A percentile compares a stretch with the other conserved stretches of the same genome.
Evolutionary conservation across 2,113 vertebrate species (phyloP).

Genomic region (Bos javanicus): DNA sequence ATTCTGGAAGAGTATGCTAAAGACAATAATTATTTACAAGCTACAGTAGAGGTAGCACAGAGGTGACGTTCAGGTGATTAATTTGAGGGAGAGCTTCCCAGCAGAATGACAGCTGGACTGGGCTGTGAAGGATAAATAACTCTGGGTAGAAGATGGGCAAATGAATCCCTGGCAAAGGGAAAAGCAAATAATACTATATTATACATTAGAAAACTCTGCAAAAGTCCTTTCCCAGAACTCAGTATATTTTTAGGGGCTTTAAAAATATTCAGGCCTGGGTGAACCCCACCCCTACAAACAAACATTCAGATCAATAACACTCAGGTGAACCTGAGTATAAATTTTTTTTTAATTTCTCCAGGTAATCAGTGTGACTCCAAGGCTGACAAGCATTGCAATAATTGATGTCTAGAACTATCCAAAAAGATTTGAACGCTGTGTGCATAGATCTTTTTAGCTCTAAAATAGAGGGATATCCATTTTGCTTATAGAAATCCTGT

Average conservation of each 20-base stretch:
- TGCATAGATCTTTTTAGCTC: background rate
- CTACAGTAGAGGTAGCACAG: background rate
- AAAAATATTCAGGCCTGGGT: background rate
- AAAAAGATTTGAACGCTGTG: background rate
- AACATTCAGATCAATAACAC: background rate
- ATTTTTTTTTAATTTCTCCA: background rate
- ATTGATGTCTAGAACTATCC: background rate
- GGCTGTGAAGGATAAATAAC: background rate
- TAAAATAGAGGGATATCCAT: background rate
- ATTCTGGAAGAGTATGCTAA: background rate
- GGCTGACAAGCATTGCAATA: background rate
- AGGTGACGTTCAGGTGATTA: background rate
- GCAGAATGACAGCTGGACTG: background rate
- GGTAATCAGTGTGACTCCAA: background rate
- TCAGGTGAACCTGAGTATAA: background rate
- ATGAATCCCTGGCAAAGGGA: background rate
- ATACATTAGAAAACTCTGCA: background rate
- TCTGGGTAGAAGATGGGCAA: background rate
- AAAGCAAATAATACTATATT: background rate
- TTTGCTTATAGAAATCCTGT: background rate
- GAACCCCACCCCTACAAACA: background rate
- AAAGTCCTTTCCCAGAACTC: background rate
- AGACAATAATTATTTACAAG: background rate
- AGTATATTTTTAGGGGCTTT: background rate
- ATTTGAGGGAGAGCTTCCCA: background rate